These are phyloP conservation scores for Beris morrisii DNA, from an alignment of 2,888 invertebrate species.

Conservation along the genomic window DNA sequence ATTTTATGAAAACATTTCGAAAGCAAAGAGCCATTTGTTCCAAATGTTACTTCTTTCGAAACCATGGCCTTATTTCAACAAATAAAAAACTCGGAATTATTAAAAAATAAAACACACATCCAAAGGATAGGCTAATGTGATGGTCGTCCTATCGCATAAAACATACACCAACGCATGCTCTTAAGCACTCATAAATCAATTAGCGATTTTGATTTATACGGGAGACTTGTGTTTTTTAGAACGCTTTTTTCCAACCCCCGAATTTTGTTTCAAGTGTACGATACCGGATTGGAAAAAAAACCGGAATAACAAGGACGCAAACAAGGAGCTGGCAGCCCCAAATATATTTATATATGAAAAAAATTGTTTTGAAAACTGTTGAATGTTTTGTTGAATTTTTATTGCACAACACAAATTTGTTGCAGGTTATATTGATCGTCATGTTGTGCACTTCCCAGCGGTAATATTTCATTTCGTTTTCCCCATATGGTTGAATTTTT, in stretches of 20 bases:
- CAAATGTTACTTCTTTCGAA: conserved; percentile 10
- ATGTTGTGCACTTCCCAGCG: not conserved
- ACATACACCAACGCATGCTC: not conserved
- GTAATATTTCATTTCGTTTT: not conserved
- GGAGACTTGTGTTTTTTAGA: conserved; percentile 14
- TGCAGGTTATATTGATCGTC: conserved; percentile 7
- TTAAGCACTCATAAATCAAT: conserved; percentile 28
- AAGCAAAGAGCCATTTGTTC: conserved; percentile 15
- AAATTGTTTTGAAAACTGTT: conserved; percentile 6
- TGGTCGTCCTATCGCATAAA: too few species aligned
- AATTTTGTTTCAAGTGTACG: not conserved
- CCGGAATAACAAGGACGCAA: not conserved
- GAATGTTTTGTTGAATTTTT: conserved; percentile 14
- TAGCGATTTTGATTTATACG: conserved; percentile 25
- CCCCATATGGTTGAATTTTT: conserved; percentile 10
- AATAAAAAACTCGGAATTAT: conserved; percentile 12
- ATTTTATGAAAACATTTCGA: conserved; percentile 17
- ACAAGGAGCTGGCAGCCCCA: not conserved
- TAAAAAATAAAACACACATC: not conserved
- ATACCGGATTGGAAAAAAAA: not conserved
- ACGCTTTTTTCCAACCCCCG: not conserved
- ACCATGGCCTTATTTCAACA: not conserved
- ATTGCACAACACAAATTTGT: conserved; percentile 12
- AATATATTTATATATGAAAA: not conserved
- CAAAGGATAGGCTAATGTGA: too few species aligned